phyloP scores from a whole-genome alignment of 2,113 vertebrate species.

The Sclerurus mexicanus region DNA sequence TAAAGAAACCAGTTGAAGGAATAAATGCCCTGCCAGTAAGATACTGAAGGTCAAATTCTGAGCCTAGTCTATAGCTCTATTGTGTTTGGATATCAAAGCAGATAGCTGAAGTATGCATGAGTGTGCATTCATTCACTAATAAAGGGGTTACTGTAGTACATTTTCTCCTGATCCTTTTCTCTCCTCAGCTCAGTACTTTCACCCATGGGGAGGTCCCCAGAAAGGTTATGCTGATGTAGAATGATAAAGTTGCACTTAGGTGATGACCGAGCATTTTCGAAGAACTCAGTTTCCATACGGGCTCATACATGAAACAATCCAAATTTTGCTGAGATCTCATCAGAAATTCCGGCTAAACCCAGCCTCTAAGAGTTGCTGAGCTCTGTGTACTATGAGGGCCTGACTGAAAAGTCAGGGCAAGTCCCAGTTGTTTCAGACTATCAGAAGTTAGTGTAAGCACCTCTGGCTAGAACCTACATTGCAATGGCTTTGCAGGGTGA shows the following conservation, averaged over 20 bases:
- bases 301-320: neutral
- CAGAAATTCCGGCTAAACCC: neutral
- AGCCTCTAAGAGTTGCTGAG: neutral
- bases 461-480: neutral
- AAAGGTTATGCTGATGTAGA: neutral
- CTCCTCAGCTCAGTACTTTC: neutral
- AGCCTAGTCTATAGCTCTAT: neutral
- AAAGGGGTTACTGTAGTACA: neutral
- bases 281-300: neutral
- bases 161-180: neutral
- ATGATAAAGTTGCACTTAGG: neutral
- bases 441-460: neutral
- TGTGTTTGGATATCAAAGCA: constrained; percentile 42
- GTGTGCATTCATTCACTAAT: neutral
- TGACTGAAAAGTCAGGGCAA: neutral
- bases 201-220: neutral
- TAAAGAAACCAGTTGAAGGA: neutral
- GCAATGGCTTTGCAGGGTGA: neutral
- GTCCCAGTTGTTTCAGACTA: neutral
- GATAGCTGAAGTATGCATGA: constrained; percentile 33
- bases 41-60: constrained; percentile 42
- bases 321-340: neutral
- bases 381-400: neutral
- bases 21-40: neutral
- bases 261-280: neutral